phyloP scores from a whole-genome alignment of 2,888 invertebrate species.

The Ormyrus pomaceus region DNA sequence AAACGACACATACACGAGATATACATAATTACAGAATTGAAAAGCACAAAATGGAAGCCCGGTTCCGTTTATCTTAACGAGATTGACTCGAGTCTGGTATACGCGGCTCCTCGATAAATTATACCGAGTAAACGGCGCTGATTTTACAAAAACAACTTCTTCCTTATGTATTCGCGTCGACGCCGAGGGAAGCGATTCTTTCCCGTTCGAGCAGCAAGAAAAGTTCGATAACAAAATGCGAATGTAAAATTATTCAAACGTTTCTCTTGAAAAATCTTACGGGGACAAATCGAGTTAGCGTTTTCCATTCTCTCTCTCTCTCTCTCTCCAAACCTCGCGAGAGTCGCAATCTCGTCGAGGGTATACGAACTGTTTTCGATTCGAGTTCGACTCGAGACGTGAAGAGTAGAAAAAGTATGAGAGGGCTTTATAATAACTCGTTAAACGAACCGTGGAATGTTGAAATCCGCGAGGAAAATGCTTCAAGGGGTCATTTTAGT shows the following conservation, averaged over 20 bases:
- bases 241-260: constrained; percentile 63
- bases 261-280: constrained; percentile 53
- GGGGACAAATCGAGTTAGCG: constrained; percentile 55
- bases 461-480: constrained; percentile 6
- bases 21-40: constrained; percentile 1
- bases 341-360: constrained; percentile 25
- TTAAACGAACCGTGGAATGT: constrained; percentile 41
- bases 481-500: background rate
- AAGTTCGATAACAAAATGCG: constrained; percentile 60
- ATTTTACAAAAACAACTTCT: constrained; percentile 50
- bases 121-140: constrained; percentile 54
- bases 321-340: background rate
- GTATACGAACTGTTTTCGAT: constrained; percentile 38
- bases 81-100: background rate
- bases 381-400: constrained; percentile 13
- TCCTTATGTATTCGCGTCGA: constrained; percentile 37
- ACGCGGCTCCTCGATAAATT: constrained; percentile 32
- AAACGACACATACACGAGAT: no score
- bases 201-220: background rate
- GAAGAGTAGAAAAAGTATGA: constrained; percentile 41
- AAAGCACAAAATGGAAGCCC: constrained; percentile 2
- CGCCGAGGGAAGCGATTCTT: background rate
- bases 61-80: constrained; percentile 20
- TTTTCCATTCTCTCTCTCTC: constrained; percentile 8
- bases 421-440: constrained; percentile 44